A percentile compares a stretch with the other conserved stretches of the same genome.
Conservation (phyloP, 2,797 vertebrate species). For the Crenuchus spilurus region DNA sequence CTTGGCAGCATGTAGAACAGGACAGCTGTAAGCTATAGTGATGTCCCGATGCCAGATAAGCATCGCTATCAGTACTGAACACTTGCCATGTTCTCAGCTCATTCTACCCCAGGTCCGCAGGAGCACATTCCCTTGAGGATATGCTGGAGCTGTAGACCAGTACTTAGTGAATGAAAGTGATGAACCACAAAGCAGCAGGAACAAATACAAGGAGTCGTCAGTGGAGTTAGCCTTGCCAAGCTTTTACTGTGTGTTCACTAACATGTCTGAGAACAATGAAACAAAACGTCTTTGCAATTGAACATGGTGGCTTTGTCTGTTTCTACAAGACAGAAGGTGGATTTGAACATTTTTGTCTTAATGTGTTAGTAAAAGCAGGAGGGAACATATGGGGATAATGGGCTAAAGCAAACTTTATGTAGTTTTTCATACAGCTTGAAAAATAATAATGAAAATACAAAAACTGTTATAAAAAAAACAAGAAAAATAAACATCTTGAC, state of each 20-base stretch:
- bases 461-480: no score
- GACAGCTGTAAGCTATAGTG: constrained; percentile 13
- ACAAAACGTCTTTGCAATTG: constrained; percentile 1
- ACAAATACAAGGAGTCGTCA: neutral
- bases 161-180: neutral
- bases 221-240: constrained; percentile 2
- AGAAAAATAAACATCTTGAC: no score
- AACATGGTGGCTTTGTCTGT: neutral
- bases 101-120: constrained; percentile 2
- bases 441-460: no score
- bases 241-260: constrained; percentile 1
- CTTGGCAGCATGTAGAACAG: constrained; percentile 19
- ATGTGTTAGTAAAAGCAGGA: no score
- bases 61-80: constrained; percentile 17
- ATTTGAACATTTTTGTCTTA: no score
- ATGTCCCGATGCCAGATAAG: constrained; percentile 35
- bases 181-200: neutral
- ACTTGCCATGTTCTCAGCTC: constrained; percentile 5
- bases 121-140: neutral
- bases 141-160: neutral
- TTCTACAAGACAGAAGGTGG: neutral
- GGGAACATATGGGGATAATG: no score
- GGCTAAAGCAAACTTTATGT: no score
- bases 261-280: neutral
- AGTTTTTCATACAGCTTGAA: no score